These are phyloP conservation scores for Timema cristinae DNA, from an alignment of 2,888 invertebrate genomes.

Conservation along the genomic window DNA sequence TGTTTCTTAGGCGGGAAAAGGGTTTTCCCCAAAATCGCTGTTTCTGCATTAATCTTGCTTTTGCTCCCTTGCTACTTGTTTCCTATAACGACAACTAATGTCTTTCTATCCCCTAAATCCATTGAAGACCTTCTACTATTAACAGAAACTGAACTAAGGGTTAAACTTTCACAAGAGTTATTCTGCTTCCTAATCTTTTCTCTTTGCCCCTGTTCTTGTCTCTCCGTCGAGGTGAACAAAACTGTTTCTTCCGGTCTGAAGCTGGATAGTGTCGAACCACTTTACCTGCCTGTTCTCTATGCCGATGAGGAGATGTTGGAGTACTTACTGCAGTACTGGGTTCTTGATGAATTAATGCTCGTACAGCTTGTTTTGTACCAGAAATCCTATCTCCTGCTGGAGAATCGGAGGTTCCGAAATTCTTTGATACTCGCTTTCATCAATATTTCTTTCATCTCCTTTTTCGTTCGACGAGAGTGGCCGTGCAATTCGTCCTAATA, in stretches of 20 bases:
- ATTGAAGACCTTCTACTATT: constrained; percentile 51
- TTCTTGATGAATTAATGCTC: constrained; percentile 49
- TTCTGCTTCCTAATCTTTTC: constrained; percentile 41
- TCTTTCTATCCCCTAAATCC: constrained; percentile 52
- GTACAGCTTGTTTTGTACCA: constrained; percentile 39
- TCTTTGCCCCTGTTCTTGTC: constrained; percentile 35
- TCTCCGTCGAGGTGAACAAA: constrained; percentile 45
- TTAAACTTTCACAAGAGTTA: constrained; percentile 50
- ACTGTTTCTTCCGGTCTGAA: constrained; percentile 53
- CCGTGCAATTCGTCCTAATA: constrained; percentile 34
- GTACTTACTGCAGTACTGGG: constrained; percentile 31
- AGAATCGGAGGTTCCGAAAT: constrained; percentile 49
- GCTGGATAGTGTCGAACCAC: constrained; percentile 51
- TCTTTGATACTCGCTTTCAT: constrained; percentile 53
- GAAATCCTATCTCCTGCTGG: constrained; percentile 19
- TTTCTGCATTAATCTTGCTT: constrained; percentile 49
- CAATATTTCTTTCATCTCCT: constrained; percentile 29
- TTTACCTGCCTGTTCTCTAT: constrained; percentile 30
- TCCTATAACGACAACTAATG: constrained; percentile 52
- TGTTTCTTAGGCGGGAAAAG: constrained; percentile 52
- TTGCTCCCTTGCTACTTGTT: constrained; percentile 32
- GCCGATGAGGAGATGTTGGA: constrained; percentile 30
- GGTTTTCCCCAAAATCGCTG: constrained; percentile 63
- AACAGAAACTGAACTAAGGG: constrained; percentile 50
- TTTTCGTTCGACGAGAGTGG: constrained; percentile 19